Evolutionary conservation across 2,113 vertebrate genomes (phyloP), one percentile per base, ranked within the genome.

Genomic region (Entosphenus tridentatus): DNA sequence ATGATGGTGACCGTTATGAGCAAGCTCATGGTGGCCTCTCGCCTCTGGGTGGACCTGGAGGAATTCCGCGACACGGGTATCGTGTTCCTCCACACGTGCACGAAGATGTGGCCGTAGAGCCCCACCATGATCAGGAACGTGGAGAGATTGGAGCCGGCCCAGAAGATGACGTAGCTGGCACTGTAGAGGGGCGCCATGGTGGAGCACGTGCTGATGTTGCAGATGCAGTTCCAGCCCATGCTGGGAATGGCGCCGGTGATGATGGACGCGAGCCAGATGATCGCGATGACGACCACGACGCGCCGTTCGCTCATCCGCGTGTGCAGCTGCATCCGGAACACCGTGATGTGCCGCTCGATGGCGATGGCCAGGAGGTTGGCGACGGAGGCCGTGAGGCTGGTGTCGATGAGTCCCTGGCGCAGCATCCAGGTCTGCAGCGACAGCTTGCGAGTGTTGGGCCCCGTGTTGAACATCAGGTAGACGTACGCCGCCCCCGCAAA

Each of bases 231-330:
- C 93, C 93, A 98, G 73, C 93, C 93, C 5, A 93, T 85, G 3
- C 89, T 96, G 58, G 93, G 93, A 71, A 98, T 98, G 17, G 92
- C 90, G 0, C 93, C 93, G 88, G 95, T 96, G 16, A 90, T 77
- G 2, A 98, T 98, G 72, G 92, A 92, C 89, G 96, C 85, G n/a
- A 90, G 96, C 93, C 93, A 98, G 77, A 98, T 98, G 75, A 98
- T 88, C 57, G 92, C 87, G 12, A 97, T 97, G 67, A 98, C 93
- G 57, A 98, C 85, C 17, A 98, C 92, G 68, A 97, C 93, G 2
- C 93, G 80, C 1, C 91, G 84, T 77, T 96, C 95, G 79, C 89
- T 96, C 93, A 98, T 98, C 68, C 93, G 85, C 1, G 93, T 97
- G 72, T 98, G 93, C 0, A 98, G 85, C 80, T 98, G 93, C 93